Base-by-base conservation (phyloP, 1,140 invertebrate genomes). In the Thalassaphorura encarpata region DNA sequence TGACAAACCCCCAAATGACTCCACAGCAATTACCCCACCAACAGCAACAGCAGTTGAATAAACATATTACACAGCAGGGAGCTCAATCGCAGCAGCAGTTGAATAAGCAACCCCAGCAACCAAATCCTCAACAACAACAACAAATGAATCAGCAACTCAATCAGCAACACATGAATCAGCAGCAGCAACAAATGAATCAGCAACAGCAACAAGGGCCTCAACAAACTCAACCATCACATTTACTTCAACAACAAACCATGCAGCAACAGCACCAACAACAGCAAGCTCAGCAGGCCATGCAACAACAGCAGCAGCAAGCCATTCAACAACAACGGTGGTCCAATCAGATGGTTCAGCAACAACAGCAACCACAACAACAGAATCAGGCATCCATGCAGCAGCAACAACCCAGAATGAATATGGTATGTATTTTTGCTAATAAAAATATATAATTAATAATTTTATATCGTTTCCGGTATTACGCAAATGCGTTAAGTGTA, bases 231-330 rank as follows among this genome's bases (percentile, higher is more conserved):
- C 23, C n/a, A 6, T 6, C 18, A 24, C 27, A 13, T 26, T 36
- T 42, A 13, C 18, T 72, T 28, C 69, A 72, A 18, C 69, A 74
- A 40, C 69, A 71, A 29, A 70, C 68, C 26, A 69, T 74, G 28
- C 74, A 74, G 33, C 76, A 75, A 51, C 74, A 76, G 27, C 70
- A 70, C 11, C 71, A 73, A 43, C 69, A 70, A 26, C 67, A 69
- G 28, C 71, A 73, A 16, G 69, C 73, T 42, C 72, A 75, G 41
- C 69, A 71, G 51, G 71, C 74, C 40, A 72, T 74, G 19, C 72
- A 75, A 15, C 67, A 71, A 43, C 68, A 59, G 26, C 69, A 70
- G 19, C 70, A 72, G 43, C 67, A 72, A 36, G 33, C 33, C 29
- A 67, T 70, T 39, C 68, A 69, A 24, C 50, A 62, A 40, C 54